Evolutionary conservation across 2,888 invertebrate species (phyloP), one percentile per base, ranked within the genome.

Genomic region (Laspeyria flexula): DNA sequence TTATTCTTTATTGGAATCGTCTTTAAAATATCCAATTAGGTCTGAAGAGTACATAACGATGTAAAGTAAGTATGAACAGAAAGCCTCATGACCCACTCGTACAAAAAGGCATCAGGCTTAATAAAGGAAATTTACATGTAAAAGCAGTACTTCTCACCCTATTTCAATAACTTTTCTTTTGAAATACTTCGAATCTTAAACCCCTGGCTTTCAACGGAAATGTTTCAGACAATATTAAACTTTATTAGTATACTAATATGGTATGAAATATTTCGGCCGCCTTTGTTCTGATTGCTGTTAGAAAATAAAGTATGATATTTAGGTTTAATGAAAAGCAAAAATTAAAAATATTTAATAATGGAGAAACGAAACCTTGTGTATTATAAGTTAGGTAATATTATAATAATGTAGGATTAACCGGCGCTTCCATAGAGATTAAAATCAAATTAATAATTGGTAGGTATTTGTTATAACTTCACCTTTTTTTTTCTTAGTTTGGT

Each of bases 111-210:
- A 34, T n/a, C 34, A 16, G 31, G 31, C n/a, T 16, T 34, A n/a
- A 34, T 34, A 54, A 41, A 41, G 23, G n/a, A 21, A 23, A 55
- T 55, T 55, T 55, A 25, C 43, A 56, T 49, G 12, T 21, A 18
- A 49, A 35, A 43, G 42, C 43, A 15, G 39, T 27, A 55, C 48
- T 29, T 37, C 30, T 16, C 18, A 56, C 29, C 34, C 18, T 5
- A 56, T 56, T 55, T 39, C 55, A 48, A 55, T 43, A 49, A 56
- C 56, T 38, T 35, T 35, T 35, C 34, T 35, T 35, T 18, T 18
- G 10, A 16, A 35, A 35, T 18, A 35, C 34, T n/a, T 2, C 10
- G n/a, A 35, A 35, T 35, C 34, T 35, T 33, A 13, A 10, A 18
- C 15, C 18, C 5, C n/a, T 35, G 34, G 10, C 34, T 15, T n/a